phyloP scores from a whole-genome alignment of 2,888 invertebrate genomes.

The Melanostoma mellinum region DNA sequence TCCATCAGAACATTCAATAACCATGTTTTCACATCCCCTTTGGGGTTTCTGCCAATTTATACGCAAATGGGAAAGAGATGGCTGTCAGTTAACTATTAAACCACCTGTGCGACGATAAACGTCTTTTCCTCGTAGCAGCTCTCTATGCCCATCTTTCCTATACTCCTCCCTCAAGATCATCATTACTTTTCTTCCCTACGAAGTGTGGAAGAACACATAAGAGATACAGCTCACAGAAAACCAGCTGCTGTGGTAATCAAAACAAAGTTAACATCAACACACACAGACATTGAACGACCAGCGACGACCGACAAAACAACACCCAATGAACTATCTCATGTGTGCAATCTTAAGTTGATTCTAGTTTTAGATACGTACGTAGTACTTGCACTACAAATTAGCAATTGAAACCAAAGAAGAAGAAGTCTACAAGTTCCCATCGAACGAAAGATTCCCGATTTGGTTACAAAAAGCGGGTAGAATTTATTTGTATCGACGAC shows the following conservation, averaged over 20 bases:
- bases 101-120: conserved; percentile 61
- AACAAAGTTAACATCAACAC: conserved; percentile 29
- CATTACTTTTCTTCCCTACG: not conserved
- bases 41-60: conserved; percentile 7
- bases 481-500: conserved; percentile 11
- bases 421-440: conserved; percentile 13
- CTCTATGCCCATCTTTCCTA: not conserved
- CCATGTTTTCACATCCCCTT: conserved; percentile 3
- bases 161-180: conserved; percentile 7
- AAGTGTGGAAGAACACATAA: not conserved
- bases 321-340: not conserved
- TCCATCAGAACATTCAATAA: conserved; percentile 19
- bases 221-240: conserved; percentile 14
- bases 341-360: conserved; percentile 28
- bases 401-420: conserved; percentile 21
- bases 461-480: conserved; percentile 8
- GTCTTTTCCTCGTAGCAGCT: conserved; percentile 14
- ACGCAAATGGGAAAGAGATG: conserved; percentile 34
- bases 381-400: not conserved
- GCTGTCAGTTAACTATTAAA: conserved; percentile 47
- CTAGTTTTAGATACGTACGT: conserved; percentile 22
- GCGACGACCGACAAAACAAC: conserved; percentile 19
- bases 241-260: conserved; percentile 46
- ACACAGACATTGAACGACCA: not conserved
- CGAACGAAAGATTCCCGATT: conserved; percentile 26